Base-by-base conservation (phyloP, 2,797 vertebrate species). In the Phalloptychus januarius region DNA sequence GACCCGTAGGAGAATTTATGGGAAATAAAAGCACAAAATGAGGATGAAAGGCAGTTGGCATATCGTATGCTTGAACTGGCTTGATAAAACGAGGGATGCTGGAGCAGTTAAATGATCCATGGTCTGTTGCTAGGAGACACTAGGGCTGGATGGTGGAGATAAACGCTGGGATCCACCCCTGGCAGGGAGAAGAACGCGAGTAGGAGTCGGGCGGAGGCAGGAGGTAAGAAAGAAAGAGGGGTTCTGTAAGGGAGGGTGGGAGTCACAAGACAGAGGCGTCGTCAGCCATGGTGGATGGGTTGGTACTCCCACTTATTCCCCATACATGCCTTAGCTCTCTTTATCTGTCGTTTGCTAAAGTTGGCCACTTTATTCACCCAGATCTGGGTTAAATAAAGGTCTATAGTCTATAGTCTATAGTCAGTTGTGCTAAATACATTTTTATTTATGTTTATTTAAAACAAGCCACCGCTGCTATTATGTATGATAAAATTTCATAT, bases 71-170 rank as follows among this genome's bases (percentile, higher is more conserved):
- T 77, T 79, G 73, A 77, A 88, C 77, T 84, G 81, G 72, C 56
- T 79, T 85, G 89, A 82, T 88, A 83, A 84, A 83, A 82, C 81
- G 79, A 80, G 93, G 85, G 87, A 93, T 91, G 83, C 82, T 87
- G 86, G 90, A 89, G 90, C 89, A 91, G 92, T 91, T 91, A 91
- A 95, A 95, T 94, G 94, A 92, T 94, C 94, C 87, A 15, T 93
- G 92, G 87, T 89, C 91, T 87, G 98, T 99, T 99, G 98, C 98
- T 97, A 98, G 87, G 98, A 97, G 96, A 99, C 97, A 73, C 40
- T 4, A 33, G 74, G 95, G 94, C 97, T 98, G 97, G 97, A 95
- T 96, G 93, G 76, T 95, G 88, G 96, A 96, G 97, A 99, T 99
- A 99, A 98, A 95, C 91, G 92, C 77, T 85, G 89, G 95, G 96